These are phyloP conservation scores for Saguinus midas DNA, from an alignment of 2,113 vertebrate species.

Conservation along the genomic window DNA sequence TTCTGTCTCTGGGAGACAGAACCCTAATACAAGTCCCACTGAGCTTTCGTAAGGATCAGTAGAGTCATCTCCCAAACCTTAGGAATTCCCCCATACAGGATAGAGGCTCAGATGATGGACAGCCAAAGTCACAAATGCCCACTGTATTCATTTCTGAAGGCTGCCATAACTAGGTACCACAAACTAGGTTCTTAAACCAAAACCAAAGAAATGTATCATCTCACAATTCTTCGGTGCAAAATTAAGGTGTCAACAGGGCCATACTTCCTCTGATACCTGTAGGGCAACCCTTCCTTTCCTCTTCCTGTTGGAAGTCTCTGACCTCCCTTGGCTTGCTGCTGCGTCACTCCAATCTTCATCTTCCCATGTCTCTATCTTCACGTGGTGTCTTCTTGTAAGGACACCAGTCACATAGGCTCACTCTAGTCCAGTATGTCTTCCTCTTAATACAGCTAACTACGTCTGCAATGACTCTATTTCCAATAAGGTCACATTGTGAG, in stretches of 20 bases:
- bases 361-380: background rate
- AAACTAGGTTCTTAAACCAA: background rate
- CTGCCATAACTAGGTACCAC: background rate
- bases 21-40: too few relatives aligned
- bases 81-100: background rate
- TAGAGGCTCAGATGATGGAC: background rate
- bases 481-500: background rate
- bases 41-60: background rate
- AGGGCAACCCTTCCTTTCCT: background rate
- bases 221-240: background rate
- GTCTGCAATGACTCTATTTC: background rate
- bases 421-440: background rate
- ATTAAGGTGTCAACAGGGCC: background rate
- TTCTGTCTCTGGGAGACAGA: too few relatives aligned
- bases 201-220: background rate
- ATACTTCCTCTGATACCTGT: background rate
- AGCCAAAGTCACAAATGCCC: too few relatives aligned
- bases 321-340: too few relatives aligned
- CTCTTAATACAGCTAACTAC: too few relatives aligned
- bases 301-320: background rate
- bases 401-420: rapidly evolving
- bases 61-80: background rate
- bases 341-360: background rate
- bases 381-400: background rate
- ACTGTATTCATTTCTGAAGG: background rate